Conservation (phyloP, 2,888 invertebrate species). For the Calliopum simillimum region DNA sequence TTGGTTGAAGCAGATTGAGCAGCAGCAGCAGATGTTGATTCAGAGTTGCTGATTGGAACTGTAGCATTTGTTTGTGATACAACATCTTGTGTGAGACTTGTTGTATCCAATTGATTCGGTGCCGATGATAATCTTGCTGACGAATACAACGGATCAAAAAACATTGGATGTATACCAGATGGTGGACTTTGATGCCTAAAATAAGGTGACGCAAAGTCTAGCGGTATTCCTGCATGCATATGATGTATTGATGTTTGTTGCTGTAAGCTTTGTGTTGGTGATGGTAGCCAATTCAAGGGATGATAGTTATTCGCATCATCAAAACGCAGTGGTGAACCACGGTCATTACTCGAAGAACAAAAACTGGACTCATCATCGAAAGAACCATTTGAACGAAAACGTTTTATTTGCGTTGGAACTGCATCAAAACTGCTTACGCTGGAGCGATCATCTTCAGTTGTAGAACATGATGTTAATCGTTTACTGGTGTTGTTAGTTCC, state of each 20-base stretch:
- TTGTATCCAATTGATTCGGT: neutral
- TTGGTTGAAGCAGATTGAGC: constrained; percentile 51
- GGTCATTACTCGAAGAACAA: constrained; percentile 36
- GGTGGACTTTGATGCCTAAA: constrained; percentile 9
- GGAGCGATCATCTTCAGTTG: constrained; percentile 57
- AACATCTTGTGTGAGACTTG: neutral
- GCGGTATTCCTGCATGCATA: constrained; percentile 4
- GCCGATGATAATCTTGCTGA: neutral
- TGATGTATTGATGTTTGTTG: constrained; percentile 35
- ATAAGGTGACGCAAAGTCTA: constrained; percentile 29
- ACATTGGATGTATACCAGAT: neutral
- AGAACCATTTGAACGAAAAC: constrained; percentile 57
- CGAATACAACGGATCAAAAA: constrained; percentile 3
- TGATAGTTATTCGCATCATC: constrained; percentile 38
- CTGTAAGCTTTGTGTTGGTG: constrained; percentile 50
- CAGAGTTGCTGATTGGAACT: neutral
- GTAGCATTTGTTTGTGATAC: constrained; percentile 17
- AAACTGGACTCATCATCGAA: constrained; percentile 57
- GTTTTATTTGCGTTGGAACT: constrained; percentile 54
- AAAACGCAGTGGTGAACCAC: constrained; percentile 30
- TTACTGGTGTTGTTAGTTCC: constrained; percentile 3
- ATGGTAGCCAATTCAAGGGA: constrained; percentile 47
- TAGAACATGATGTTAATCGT: neutral
- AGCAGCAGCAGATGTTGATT: constrained; percentile 2
- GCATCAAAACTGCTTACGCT: constrained; percentile 57